Evolutionary conservation across 2,888 invertebrate genomes (phyloP), one percentile per base, ranked within the genome.

Genomic region (Amitus sp.): DNA sequence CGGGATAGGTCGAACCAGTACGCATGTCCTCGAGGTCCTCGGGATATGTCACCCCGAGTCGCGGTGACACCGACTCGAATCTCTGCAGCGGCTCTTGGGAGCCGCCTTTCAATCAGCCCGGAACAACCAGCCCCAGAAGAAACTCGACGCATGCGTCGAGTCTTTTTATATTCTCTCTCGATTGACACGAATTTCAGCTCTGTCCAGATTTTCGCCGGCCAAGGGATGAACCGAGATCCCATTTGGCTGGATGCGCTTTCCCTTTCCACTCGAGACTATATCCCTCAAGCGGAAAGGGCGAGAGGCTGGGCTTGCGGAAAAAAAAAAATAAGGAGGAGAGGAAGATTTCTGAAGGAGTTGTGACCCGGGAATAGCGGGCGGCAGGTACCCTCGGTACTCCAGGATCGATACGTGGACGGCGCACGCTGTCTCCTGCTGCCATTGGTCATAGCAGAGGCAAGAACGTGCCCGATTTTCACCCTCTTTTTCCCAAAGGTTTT

Each of bases 361-460:
- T n/a, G 59, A 65, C 65, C 61, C 60, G 61, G 65, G 61, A 65
- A 55, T 54, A 65, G 61, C 61, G 53, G 62, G 48, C 53, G 55
- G 57, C 54, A 61, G 50, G 28, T 28, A 7, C 46, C 30, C 49
- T 55, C 51, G 59, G 55, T 49, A 17, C 48, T 42, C 56, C 33
- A 42, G 74, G 76, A 77, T 77, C 77, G 77, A 77, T 77, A 77
- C 75, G 23, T 7, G 71, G 68, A 72, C 75, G 76, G 76, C 75
- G 76, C 75, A 73, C 74, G 70, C 74, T 75, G 56, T 76, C 77
- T 76, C 75, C 75, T 75, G 75, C 74, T 71, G 77, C 80, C 79
- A 81, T 81, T 81, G 80, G 80, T 80, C 80, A 80, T 80, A 74
- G 77, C 73, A 70, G 74, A 74, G 75, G 73, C 75, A 52, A 74